Evolutionary conservation across 2,797 vertebrate genomes (phyloP), one percentile per base, ranked within the genome.

Genomic region (Zalophus californianus): DNA sequence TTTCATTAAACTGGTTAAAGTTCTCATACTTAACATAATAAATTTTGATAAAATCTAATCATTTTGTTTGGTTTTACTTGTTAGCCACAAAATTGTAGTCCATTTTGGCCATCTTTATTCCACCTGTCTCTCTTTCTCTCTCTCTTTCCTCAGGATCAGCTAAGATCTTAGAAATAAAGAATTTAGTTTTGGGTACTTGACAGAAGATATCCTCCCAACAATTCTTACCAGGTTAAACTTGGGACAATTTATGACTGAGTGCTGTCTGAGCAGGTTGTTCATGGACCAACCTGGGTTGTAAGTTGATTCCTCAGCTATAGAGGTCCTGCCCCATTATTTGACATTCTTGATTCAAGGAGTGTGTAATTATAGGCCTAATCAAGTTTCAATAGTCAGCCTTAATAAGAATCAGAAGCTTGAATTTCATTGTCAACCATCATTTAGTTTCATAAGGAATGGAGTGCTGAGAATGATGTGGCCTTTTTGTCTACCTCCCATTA

Each of bases 301-400:
- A 98, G 97, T 96, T 98, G 97, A 98, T 93, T 97, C 97, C 95
- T 84, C n/a, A 95, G 91, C 94, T 89, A 87, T 90, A 97, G 88
- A 98, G 97, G 96, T 98, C 97, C 90, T 98, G 97, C 97, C 97
- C 97, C 99, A 98, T 98, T 99, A 99, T 99, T 99, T 99, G 98
- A 99, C 99, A 99, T 98, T 98, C 98, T 99, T 98, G 98, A 99
- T 98, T 99, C 98, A 98, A 98, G 98, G 87, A 97, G 97, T 98
- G 90, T 98, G 85, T 99, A 99, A 99, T 99, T 99, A 98, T 98
- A 98, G 98, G 85, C 97, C 98, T 99, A 98, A 99, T 99, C 99
- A 5, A 98, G 98, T 99, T 99, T 99, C 99, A 97, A 97, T 97
- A 98, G 98, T 97, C 98, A 96, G 62, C 95, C 97, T 97, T 98